Evolutionary conservation across 2,113 vertebrate genomes (phyloP), one percentile per base, ranked within the genome.

Genomic region (Acinonyx jubatus): DNA sequence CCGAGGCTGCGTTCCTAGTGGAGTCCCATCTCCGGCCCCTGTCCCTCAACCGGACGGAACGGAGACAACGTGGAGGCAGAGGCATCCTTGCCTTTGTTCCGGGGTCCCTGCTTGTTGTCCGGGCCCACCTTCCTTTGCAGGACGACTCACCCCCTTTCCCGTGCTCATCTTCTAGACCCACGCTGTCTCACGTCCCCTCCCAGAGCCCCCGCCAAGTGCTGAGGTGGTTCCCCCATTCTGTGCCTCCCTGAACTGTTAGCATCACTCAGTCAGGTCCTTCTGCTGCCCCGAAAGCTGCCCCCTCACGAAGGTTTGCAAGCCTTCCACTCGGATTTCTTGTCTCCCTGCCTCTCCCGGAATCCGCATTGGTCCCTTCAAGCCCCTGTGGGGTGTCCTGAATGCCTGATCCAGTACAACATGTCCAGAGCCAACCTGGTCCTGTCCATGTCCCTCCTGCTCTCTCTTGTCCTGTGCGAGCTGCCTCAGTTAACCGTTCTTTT

Each of bases 381-480:
- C 52, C 13, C 55, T 13, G 2, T 1, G 6, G 11, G 21, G 6
- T 21, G 9, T 15, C 0, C 11, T 50, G 61, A 57, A 41, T 3
- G 4, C 45, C 55, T 25, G 33, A 52, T 82, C 33, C 7, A 33
- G 4, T 4, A 13, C 19, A 16, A 5, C 0, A 3, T 3, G 6
- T n/a, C 36, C 41, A 48, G 9, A 16, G 38, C 16, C 18, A 1
- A 0, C 45, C 78, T n/a, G 13, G 45, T 45, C 45, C 8, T 45
- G 45, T 45, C 45, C 45, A 45, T 45, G 29, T 33, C 18, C 57
- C 55, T 19, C n/a, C 21, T 31, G 14, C 80, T 48, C 3, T 1
- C 4, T 4, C 68, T 38, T 4, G 1, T 4, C 15, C 29, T 18
- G 1, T 5, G 7, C 2, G 11, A 3, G 52, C 3, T 4, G 69